Conservation (phyloP, 30 jellyfish, hydroid and myxozoan species). For the Euphysa ruthae region DNA sequence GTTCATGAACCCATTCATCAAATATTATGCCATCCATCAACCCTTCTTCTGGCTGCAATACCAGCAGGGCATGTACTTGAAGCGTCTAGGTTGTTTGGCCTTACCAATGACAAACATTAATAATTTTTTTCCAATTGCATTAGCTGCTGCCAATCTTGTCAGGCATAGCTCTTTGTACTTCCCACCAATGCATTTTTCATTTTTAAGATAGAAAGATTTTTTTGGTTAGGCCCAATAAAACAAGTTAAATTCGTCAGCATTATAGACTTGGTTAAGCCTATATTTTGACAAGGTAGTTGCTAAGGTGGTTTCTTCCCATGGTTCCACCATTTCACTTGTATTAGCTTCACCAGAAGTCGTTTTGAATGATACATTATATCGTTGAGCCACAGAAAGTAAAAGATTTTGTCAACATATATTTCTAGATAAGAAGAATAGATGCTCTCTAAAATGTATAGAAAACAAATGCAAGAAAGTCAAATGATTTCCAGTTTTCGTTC, state of each 20-base stretch:
- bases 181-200: constrained; percentile 3
- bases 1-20: background rate
- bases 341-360: background rate
- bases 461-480: too few relatives aligned
- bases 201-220: background rate
- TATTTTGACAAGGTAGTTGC: too few relatives aligned
- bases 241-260: background rate
- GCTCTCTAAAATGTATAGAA: too few relatives aligned
- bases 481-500: too few relatives aligned
- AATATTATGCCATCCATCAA: background rate
- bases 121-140: background rate
- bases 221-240: background rate
- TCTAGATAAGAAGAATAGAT: too few relatives aligned
- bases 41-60: background rate
- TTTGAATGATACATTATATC: background rate
- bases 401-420: too few relatives aligned
- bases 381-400: background rate
- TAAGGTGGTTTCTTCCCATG: background rate
- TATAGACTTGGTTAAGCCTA: too few relatives aligned
- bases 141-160: background rate
- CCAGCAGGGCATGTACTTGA: background rate
- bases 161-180: background rate
- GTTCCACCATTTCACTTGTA: background rate
- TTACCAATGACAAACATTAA: background rate
- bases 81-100: background rate